Conservation (phyloP, 2,888 invertebrate species). For the Stenotaenia linearis region DNA sequence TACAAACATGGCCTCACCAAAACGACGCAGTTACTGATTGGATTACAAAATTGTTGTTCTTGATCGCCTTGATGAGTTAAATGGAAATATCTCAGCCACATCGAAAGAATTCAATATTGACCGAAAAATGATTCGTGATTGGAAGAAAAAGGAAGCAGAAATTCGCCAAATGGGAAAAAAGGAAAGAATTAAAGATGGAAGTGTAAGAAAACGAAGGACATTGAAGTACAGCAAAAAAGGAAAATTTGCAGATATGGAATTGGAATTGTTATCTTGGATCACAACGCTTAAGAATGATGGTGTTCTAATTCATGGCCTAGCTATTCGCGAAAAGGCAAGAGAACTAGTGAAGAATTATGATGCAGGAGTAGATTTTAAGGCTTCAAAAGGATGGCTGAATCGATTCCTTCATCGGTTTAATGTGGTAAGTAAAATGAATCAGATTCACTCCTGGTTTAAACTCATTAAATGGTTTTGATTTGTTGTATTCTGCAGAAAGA, state of each 20-base stretch:
- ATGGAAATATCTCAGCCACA: neutral
- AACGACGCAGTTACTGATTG: neutral
- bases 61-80: neutral
- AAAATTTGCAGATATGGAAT: neutral
- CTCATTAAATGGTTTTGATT: no score
- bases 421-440: neutral
- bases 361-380: neutral
- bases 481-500: no score
- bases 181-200: neutral
- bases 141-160: neutral
- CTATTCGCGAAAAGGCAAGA: neutral
- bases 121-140: neutral
- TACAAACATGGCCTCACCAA: no score
- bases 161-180: neutral
- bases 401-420: neutral
- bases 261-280: neutral
- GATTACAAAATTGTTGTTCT: neutral
- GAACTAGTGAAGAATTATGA: neutral
- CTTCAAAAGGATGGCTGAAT: neutral
- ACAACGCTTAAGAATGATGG: neutral
- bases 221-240: neutral
- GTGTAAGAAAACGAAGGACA: neutral
- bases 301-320: neutral
- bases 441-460: no score
- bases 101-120: neutral